A percentile compares a stretch with the other conserved stretches of the same genome.
Evolutionary conservation across 2,113 vertebrate species (phyloP).

Genomic region (Campylomormyrus numenius): DNA sequence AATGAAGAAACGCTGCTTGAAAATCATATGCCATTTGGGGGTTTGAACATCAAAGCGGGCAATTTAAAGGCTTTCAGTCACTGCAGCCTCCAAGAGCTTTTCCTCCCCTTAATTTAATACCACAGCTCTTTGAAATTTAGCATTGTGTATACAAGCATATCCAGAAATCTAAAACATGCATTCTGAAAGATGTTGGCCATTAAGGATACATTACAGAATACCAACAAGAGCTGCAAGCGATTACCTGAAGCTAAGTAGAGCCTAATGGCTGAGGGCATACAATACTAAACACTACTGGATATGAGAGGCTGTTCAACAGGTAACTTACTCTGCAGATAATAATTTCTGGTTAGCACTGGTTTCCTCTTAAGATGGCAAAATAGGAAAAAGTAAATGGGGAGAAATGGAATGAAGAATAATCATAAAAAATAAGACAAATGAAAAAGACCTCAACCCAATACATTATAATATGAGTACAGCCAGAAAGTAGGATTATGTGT

Average conservation of each 20-base stretch:
- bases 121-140: background rate
- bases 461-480: slow-evolving; percentile 24
- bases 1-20: background rate
- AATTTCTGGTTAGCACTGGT: slow-evolving; percentile 67
- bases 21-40: background rate
- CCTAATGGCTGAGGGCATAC: background rate
- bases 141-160: background rate
- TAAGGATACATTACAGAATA: background rate
- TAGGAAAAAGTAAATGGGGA: slow-evolving; percentile 36
- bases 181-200: background rate
- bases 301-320: slow-evolving; percentile 36
- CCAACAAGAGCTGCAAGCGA: background rate
- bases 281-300: slow-evolving; percentile 28
- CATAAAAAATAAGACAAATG: slow-evolving; percentile 30
- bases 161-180: background rate
- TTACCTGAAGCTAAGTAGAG: background rate
- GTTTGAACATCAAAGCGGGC: background rate
- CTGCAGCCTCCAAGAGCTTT: background rate
- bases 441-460: slow-evolving; percentile 19
- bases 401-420: slow-evolving; percentile 23
- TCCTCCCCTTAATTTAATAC: background rate
- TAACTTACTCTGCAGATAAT: slow-evolving; percentile 79
- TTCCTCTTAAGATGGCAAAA: slow-evolving; percentile 74
- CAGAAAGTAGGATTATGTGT: background rate
- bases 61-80: background rate